Base-by-base conservation (phyloP, 2,113 vertebrate genomes). In the Callipepla californica region DNA sequence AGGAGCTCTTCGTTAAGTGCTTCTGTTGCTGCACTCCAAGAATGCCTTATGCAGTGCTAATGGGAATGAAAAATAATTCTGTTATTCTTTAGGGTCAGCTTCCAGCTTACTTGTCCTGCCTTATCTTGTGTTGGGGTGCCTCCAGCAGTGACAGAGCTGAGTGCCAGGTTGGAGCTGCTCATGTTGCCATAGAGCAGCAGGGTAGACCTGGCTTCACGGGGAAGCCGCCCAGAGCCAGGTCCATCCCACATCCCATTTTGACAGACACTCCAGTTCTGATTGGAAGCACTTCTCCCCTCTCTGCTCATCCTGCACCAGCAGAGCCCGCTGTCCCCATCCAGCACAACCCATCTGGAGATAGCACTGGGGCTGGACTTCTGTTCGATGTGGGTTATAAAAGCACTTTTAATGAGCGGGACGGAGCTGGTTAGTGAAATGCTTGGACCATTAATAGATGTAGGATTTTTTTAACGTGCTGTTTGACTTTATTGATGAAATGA, bases 401-500 rank as follows among this genome's bases (percentile, higher is more conserved):
- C 2, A 1, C n/a, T 77, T 87, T 74, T 94, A 93, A 95, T 20
- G 59, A 83, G 91, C 1, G 0, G 47, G 76, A 83, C 2, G 72
- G 95, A 92, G 89, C 89, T 92, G 92, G 63, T 70, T 17, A 55
- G 88, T 16, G 68, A 42, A 93, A 30, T 38, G 3, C 67, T 80
- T 36, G 85, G 85, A 17, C 76, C 18, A 1, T 82, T 82, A 61
- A 79, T 87, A 77, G 92, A 72, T 48, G 82, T 70, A 48, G 92
- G 81, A 65, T 13, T 16, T 61, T 76, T 92, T 87, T 87, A 87
- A 90, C 17, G 69, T 61, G 85, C 90, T 76, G 70, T 47, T 85
- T 77, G 92, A 32, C 62, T 90, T 87, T 65, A 59, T 47, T 78
- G 91, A 78, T 77, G 83, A 81, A 85, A 92, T 94, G 94, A 96